Conservation (phyloP, 1,140 invertebrate genomes). For the Meloidogyne chitwoodi region DNA sequence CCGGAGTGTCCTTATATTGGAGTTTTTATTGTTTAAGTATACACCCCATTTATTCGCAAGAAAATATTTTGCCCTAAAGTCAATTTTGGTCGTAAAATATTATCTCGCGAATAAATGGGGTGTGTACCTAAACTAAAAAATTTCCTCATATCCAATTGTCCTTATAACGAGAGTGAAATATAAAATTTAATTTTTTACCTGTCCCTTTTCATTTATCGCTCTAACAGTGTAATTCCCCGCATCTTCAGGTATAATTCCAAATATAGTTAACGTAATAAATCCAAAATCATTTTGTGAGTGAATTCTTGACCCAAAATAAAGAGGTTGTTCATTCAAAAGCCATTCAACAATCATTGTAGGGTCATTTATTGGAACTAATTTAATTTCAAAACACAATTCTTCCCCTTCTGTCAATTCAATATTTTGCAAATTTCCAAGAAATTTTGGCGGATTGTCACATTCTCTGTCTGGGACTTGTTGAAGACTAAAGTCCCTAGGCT, state of each 20-base stretch:
- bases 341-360: conserved; percentile 73
- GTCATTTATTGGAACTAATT: conserved; percentile 87
- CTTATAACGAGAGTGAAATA: too few relatives aligned
- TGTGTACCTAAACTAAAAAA: too few relatives aligned
- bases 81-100: too few relatives aligned
- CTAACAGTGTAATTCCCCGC: conserved; percentile 88
- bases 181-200: conserved; percentile 56
- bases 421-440: conserved; percentile 49
- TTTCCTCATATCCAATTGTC: too few relatives aligned
- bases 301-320: conserved; percentile 77
- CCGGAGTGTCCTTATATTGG: too few relatives aligned
- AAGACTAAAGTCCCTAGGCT: conserved; percentile 66
- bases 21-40: too few relatives aligned
- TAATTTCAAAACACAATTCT: conserved; percentile 64
- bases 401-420: conserved; percentile 28
- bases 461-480: conserved; percentile 61
- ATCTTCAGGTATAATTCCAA: conserved; percentile 88
- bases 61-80: too few relatives aligned
- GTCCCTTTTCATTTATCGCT: conserved; percentile 80
- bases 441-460: conserved; percentile 53
- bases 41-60: too few relatives aligned
- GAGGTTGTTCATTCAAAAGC: conserved; percentile 76
- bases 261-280: conserved; percentile 92
- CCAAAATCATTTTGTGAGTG: conserved; percentile 95
- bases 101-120: too few relatives aligned